Conservation (phyloP, 2,797 vertebrate genomes). For the Leptoclinus maculatus region DNA sequence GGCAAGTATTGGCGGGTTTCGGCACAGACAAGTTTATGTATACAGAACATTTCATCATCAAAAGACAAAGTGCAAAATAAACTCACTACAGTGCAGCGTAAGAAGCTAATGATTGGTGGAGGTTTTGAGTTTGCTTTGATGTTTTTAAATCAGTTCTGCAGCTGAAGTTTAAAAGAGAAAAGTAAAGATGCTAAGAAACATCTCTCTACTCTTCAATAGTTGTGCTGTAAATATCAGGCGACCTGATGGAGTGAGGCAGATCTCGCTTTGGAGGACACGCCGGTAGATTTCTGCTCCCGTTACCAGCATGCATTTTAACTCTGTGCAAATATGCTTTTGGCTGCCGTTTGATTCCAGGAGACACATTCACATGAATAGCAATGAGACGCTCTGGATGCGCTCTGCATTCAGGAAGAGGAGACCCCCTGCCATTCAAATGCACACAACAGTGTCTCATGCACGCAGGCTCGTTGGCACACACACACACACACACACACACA, state of each 20-base stretch:
- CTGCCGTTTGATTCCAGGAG: slow-evolving; percentile 64
- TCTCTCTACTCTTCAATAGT: not conserved
- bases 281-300: slow-evolving; percentile 17
- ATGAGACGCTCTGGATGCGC: slow-evolving; percentile 53
- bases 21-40: not conserved
- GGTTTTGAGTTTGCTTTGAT: slow-evolving; percentile 12
- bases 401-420: slow-evolving; percentile 56
- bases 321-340: slow-evolving; percentile 65
- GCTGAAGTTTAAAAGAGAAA: slow-evolving; percentile 22
- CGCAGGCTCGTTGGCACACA: not conserved
- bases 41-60: not conserved
- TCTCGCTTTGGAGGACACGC: slow-evolving; percentile 32
- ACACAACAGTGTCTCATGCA: slow-evolving; percentile 11
- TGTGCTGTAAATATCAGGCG: slow-evolving; percentile 14
- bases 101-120: not conserved
- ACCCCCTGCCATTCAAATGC: slow-evolving; percentile 43
- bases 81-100: not conserved
- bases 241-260: slow-evolving; percentile 22
- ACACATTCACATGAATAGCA: slow-evolving; percentile 67
- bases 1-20: too few species aligned
- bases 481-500: not conserved
- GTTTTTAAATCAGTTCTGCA: slow-evolving; percentile 23
- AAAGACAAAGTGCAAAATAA: not conserved
- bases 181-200: not conserved
- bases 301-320: slow-evolving; percentile 41